These are phyloP conservation scores for Clinocottus analis DNA, from an alignment of 2,113 vertebrate species.

Conservation along the genomic window DNA sequence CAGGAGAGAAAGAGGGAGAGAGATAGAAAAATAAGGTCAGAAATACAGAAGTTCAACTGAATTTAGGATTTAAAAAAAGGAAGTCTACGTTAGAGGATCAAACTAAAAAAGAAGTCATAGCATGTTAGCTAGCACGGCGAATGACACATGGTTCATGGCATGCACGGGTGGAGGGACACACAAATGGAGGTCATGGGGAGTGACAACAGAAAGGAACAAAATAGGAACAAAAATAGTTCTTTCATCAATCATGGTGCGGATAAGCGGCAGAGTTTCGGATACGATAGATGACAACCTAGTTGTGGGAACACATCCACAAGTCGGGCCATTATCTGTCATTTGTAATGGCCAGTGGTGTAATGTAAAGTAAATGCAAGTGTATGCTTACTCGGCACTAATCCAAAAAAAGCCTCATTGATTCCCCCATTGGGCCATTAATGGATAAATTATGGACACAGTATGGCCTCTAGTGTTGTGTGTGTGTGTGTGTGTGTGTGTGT, in stretches of 20 bases:
- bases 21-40: constrained; percentile 95
- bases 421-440: background rate
- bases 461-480: background rate
- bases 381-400: background rate
- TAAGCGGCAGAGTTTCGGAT: constrained; percentile 22
- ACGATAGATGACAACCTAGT: constrained; percentile 36
- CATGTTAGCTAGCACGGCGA: constrained; percentile 70
- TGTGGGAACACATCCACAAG: constrained; percentile 29
- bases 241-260: constrained; percentile 17
- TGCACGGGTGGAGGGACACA: constrained; percentile 47
- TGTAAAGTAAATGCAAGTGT: background rate
- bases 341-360: constrained; percentile 65
- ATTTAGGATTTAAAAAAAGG: constrained; percentile 80
- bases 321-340: constrained; percentile 23
- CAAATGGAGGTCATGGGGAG: constrained; percentile 38
- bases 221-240: constrained; percentile 2
- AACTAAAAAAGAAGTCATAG: constrained; percentile 75
- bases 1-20: constrained; percentile 82
- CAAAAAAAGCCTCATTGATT: constrained; percentile 10
- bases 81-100: constrained; percentile 82
- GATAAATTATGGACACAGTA: background rate
- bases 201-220: constrained; percentile 35
- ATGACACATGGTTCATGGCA: constrained; percentile 57
- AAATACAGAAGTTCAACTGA: constrained; percentile 91
- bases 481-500: background rate